phyloP scores from a whole-genome alignment of 2,113 vertebrate genomes.

The Anser brachyrhynchus region DNA sequence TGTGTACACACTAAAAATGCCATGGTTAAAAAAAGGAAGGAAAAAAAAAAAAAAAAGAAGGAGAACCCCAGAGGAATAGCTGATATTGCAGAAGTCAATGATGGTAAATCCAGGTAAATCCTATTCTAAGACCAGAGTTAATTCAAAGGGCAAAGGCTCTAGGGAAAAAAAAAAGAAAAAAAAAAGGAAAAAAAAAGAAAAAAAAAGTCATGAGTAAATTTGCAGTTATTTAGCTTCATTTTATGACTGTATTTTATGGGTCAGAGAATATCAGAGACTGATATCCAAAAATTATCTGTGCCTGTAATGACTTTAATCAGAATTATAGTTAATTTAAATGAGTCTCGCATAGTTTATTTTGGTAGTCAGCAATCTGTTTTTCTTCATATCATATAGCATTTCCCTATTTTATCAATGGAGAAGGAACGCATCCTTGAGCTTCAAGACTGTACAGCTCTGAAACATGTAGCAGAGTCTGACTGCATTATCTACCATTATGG shows the following conservation, averaged over 20 bases:
- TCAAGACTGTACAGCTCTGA: not conserved
- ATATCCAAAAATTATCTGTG: not conserved
- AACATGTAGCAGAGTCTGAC: slow-evolving; percentile 5
- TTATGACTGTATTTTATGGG: not conserved
- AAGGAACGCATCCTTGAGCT: not conserved
- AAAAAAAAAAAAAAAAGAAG: not conserved
- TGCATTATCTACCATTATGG: not conserved
- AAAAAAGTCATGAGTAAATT: not conserved
- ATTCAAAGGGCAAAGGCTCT: slow-evolving; percentile 15
- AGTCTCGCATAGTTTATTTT: not conserved
- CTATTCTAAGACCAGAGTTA: slow-evolving; percentile 2
- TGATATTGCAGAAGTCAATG: not conserved
- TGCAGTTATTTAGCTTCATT: slow-evolving; percentile 9
- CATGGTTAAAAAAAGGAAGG: not conserved
- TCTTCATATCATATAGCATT: not conserved
- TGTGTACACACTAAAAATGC: not conserved
- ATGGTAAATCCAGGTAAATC: slow-evolving; percentile 38
- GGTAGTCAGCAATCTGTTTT: not conserved
- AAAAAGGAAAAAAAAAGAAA: not conserved
- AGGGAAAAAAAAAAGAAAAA: not conserved
- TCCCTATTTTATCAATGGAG: not conserved
- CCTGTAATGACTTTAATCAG: not conserved
- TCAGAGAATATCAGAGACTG: not conserved
- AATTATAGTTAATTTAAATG: slow-evolving; percentile 30
- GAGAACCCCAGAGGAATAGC: not conserved